phyloP scores from a whole-genome alignment of 2,888 invertebrate genomes.

The Odontothrips loti region DNA sequence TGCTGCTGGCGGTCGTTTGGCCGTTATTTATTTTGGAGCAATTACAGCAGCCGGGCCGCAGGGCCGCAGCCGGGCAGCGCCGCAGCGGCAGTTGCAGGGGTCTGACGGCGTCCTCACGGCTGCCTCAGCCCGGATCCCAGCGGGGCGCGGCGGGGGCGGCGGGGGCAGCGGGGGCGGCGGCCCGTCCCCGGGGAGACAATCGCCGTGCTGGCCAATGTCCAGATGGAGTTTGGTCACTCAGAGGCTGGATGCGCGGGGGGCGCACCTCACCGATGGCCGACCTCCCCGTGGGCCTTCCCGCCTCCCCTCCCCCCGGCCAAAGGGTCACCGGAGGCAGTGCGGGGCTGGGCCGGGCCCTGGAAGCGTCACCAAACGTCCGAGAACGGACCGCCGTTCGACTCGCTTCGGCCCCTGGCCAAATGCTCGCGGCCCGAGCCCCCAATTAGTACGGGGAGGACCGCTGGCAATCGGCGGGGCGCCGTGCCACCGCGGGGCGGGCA shows the following conservation, averaged over 20 bases:
- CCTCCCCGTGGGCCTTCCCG: background rate
- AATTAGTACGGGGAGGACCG: background rate
- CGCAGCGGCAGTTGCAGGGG: background rate
- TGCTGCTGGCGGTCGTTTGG: background rate
- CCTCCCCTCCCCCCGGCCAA: background rate
- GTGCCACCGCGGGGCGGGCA: background rate
- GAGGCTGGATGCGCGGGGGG: background rate
- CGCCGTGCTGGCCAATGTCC: slow-evolving; percentile 1
- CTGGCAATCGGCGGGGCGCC: background rate
- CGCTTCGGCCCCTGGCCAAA: background rate
- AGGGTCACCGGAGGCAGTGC: background rate
- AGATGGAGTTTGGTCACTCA: slow-evolving; percentile 19
- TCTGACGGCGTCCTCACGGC: background rate
- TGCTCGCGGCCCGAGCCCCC: background rate
- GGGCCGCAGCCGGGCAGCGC: background rate
- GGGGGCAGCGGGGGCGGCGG: background rate
- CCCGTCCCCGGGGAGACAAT: background rate
- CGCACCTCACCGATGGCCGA: background rate
- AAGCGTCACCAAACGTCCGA: background rate
- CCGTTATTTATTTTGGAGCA: slow-evolving; percentile 23
- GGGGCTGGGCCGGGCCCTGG: background rate
- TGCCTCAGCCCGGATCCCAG: too few species aligned
- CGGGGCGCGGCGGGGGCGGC: too few species aligned
- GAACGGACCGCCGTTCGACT: too few species aligned
- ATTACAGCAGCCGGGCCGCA: background rate